Percentiles rank a stretch among this genome's conserved stretches.
phyloP scores from a whole-genome alignment of 2,888 invertebrate genomes.

The Synergus gifuensis region DNA sequence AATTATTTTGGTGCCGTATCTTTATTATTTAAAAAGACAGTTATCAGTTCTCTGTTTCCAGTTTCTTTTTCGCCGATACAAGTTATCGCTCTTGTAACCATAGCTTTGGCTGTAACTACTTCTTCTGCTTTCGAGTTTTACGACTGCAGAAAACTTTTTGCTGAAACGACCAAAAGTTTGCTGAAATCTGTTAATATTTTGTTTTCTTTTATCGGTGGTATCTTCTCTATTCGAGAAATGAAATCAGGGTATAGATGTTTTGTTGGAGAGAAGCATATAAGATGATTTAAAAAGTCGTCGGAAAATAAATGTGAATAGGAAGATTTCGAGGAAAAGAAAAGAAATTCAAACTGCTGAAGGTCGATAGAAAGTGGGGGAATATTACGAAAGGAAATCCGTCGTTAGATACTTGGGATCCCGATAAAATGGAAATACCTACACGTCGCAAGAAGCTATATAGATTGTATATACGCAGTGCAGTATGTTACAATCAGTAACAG shows the following conservation, averaged over 20 bases:
- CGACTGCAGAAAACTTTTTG: slow-evolving; percentile 8
- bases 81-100: not conserved
- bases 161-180: slow-evolving; percentile 9
- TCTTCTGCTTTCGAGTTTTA: not conserved
- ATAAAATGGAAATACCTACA: slow-evolving; percentile 64
- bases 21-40: not conserved
- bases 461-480: slow-evolving; percentile 28
- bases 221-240: not conserved
- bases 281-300: not conserved
- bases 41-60: not conserved
- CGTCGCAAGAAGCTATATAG: slow-evolving; percentile 45
- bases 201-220: not conserved
- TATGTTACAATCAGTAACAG: not conserved
- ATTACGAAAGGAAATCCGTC: slow-evolving; percentile 62
- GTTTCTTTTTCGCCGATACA: not conserved
- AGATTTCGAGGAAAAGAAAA: slow-evolving; percentile 17
- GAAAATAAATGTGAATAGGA: not conserved
- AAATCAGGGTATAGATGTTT: not conserved
- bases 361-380: slow-evolving; percentile 51
- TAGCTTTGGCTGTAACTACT: not conserved
- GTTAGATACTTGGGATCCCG: slow-evolving; percentile 58
- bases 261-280: not conserved
- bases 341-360: slow-evolving; percentile 22
- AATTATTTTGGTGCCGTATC: not conserved
- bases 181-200: not conserved